Conservation (phyloP, 2,888 invertebrate genomes). For the Eulithis testata region DNA sequence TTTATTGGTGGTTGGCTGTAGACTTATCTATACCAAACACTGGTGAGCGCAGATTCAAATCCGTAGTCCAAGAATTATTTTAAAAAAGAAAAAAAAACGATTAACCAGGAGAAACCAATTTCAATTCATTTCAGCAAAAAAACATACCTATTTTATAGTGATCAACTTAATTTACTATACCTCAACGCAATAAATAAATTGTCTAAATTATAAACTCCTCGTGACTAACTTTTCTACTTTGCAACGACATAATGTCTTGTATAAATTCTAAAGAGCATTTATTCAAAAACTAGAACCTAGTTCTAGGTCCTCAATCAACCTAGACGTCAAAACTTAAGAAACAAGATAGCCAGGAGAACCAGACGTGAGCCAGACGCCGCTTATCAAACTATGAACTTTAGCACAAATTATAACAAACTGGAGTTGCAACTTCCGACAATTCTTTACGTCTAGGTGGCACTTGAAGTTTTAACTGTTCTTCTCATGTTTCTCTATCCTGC, state of each 20-base stretch:
- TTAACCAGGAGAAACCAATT: too few relatives aligned
- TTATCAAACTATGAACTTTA: slow-evolving; percentile 18
- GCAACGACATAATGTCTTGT: background rate
- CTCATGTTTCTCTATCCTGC: slow-evolving; percentile 2
- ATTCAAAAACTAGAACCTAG: background rate
- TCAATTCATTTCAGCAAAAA: too few relatives aligned
- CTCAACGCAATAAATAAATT: too few relatives aligned
- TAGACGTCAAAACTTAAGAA: slow-evolving; percentile 16
- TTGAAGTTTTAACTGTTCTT: slow-evolving; percentile 14
- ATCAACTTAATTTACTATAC: too few relatives aligned
- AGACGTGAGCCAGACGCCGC: slow-evolving; percentile 1
- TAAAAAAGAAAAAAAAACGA: too few relatives aligned
- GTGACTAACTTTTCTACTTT: too few relatives aligned
- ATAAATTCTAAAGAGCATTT: background rate
- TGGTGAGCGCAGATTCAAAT: too few relatives aligned
- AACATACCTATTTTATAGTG: too few relatives aligned
- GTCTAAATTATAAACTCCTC: too few relatives aligned
- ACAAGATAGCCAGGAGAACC: slow-evolving; percentile 6
- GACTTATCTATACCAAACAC: too few relatives aligned
- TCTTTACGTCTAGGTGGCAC: slow-evolving; percentile 8
- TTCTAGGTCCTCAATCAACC: slow-evolving; percentile 11
- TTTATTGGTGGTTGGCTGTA: too few relatives aligned
- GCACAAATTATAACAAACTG: slow-evolving; percentile 28
- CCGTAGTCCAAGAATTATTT: too few relatives aligned
- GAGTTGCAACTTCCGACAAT: slow-evolving; percentile 19